Evolutionary conservation across 1,140 invertebrate species (phyloP).

Genomic region (Sminthurides bifidus): DNA sequence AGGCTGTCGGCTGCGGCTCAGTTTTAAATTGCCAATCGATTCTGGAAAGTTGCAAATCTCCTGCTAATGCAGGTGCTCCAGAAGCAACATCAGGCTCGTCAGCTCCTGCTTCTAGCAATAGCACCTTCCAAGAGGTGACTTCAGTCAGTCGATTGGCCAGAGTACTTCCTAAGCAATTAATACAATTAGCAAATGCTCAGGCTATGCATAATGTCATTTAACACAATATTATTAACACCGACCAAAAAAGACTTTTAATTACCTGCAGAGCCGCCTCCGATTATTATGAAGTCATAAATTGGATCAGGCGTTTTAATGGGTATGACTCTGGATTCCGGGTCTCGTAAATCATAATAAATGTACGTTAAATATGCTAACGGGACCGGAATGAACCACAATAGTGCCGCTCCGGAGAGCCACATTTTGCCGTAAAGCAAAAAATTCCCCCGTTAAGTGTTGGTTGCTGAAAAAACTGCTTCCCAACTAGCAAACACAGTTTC

Average conservation of each 20-base stretch:
- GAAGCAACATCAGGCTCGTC: conserved; percentile 40
- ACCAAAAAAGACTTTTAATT: too few species aligned
- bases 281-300: conserved; percentile 62
- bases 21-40: conserved; percentile 60
- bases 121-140: conserved; percentile 35
- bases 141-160: conserved; percentile 40
- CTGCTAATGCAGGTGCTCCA: conserved; percentile 38
- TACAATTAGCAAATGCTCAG: neutral
- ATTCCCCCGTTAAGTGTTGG: too few species aligned
- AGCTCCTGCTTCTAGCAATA: conserved; percentile 48
- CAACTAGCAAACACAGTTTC: too few species aligned
- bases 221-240: neutral
- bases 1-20: conserved; percentile 48
- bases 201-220: neutral
- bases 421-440: too few species aligned
- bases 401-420: too few species aligned
- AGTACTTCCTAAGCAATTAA: conserved; percentile 37
- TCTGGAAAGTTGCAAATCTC: conserved; percentile 45
- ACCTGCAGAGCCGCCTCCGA: conserved; percentile 29
- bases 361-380: conserved; percentile 65
- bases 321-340: conserved; percentile 64
- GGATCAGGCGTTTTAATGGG: conserved; percentile 46
- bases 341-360: conserved; percentile 71
- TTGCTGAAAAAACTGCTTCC: too few species aligned
- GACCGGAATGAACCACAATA: conserved; percentile 57